phyloP scores from a whole-genome alignment of 1,140 invertebrate genomes.

The Diachasma alloeum region DNA sequence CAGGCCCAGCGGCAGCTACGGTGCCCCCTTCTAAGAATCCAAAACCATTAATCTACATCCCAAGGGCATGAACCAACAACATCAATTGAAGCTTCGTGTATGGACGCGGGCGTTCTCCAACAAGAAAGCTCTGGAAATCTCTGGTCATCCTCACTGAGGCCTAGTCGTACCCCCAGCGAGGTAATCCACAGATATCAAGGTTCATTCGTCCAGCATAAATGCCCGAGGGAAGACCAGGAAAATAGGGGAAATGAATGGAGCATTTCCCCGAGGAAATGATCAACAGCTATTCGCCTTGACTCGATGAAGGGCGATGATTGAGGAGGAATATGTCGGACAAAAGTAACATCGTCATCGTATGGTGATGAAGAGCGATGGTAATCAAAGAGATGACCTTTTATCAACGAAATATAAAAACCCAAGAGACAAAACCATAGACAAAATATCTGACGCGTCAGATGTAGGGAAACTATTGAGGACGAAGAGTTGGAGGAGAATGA shows the following conservation, averaged over 20 bases:
- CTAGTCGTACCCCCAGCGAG: neutral
- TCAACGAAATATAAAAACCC: neutral
- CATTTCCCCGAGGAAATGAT: neutral
- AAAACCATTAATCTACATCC: neutral
- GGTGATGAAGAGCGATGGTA: neutral
- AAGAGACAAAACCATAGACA: conserved; percentile 25
- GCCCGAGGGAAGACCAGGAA: neutral
- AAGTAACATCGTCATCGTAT: neutral
- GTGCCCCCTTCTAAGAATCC: conserved; percentile 56
- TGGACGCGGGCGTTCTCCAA: conserved; percentile 26
- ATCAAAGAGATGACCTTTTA: neutral
- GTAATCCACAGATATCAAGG: neutral
- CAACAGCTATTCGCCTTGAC: neutral
- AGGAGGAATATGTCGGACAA: neutral
- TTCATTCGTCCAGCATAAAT: neutral
- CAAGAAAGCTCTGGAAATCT: neutral
- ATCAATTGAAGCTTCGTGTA: neutral
- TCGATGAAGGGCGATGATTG: neutral
- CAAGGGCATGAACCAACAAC: neutral
- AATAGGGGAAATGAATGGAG: neutral
- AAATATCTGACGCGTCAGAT: neutral
- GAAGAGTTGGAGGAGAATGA: conserved; percentile 32
- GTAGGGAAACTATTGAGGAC: conserved; percentile 20
- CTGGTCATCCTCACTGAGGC: neutral
- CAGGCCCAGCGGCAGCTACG: conserved; percentile 55